A percentile compares a stretch with the other conserved stretches of the same genome.
phyloP scores from a whole-genome alignment of 2,797 vertebrate species.

The Karalla daura region DNA sequence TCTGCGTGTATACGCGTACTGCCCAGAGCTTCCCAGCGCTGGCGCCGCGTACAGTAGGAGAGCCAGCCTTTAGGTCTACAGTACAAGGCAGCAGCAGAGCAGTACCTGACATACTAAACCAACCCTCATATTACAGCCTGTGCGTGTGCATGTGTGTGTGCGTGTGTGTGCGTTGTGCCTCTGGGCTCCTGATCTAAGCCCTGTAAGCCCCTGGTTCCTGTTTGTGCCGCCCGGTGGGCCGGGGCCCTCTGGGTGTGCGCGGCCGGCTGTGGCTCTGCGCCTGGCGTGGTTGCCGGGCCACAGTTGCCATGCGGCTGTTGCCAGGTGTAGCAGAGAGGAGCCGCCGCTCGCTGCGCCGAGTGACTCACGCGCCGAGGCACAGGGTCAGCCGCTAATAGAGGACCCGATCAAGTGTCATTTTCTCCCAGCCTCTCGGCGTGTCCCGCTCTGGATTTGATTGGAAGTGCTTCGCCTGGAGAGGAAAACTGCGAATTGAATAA shows the following conservation, averaged over 20 bases:
- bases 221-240: constrained; percentile 43
- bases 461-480: no score
- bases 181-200: constrained; percentile 43
- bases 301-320: constrained; percentile 63
- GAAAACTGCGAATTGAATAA: no score
- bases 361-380: not conserved
- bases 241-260: constrained; percentile 42
- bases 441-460: no score
- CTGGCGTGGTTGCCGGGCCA: constrained; percentile 54
- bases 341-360: not conserved
- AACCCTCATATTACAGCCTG: not conserved
- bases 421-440: no score
- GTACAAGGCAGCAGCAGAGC: no score
- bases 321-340: constrained; percentile 40
- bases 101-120: no score
- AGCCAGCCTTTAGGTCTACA: no score
- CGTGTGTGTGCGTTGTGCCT: constrained; percentile 28
- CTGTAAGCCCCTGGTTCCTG: constrained; percentile 60
- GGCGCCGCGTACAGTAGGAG: no score
- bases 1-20: not conserved
- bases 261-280: constrained; percentile 42
- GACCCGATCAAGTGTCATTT: no score
- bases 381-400: not conserved
- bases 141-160: not conserved
- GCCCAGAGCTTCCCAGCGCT: not conserved